Conservation (phyloP, 2,113 vertebrate genomes). For the Aepyceros melampus region DNA sequence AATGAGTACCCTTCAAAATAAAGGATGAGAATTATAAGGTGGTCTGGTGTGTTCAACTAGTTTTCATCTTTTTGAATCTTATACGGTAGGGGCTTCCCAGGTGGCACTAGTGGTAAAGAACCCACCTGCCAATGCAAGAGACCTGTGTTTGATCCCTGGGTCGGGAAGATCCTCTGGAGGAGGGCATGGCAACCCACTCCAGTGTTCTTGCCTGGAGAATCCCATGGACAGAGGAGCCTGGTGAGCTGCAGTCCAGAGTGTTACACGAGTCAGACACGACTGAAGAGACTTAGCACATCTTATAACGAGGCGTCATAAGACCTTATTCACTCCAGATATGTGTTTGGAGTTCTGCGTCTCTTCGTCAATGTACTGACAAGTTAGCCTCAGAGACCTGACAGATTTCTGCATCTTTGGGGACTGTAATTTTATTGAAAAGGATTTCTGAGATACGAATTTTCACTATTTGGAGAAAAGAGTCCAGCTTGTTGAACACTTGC, state of each 20-base stretch:
- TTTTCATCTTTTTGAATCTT: not conserved
- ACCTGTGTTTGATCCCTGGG: not conserved
- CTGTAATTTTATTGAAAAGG: not conserved
- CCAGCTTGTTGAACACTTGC: not conserved
- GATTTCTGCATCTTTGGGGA: not conserved
- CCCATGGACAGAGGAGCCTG: not conserved
- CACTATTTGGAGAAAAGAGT: not conserved
- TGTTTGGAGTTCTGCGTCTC: not conserved
- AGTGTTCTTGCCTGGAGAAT: not conserved
- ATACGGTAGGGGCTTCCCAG: not conserved
- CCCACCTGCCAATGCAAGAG: not conserved
- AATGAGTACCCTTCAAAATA: not conserved
- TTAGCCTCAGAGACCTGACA: not conserved
- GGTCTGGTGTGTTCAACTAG: not conserved
- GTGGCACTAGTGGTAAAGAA: not conserved
- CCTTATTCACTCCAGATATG: rapidly evolving
- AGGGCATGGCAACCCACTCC: not conserved
- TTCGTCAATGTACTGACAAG: not conserved
- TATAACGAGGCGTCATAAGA: rapidly evolving
- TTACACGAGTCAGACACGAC: not conserved
- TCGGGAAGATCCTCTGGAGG: not conserved
- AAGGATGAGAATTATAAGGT: not conserved
- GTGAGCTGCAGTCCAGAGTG: not conserved
- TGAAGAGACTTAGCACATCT: not conserved
- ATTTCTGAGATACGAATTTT: not conserved